Percentiles rank a stretch among this genome's conserved stretches.
Conservation (phyloP, 2,113 vertebrate genomes). For the Sylvietta virens region DNA sequence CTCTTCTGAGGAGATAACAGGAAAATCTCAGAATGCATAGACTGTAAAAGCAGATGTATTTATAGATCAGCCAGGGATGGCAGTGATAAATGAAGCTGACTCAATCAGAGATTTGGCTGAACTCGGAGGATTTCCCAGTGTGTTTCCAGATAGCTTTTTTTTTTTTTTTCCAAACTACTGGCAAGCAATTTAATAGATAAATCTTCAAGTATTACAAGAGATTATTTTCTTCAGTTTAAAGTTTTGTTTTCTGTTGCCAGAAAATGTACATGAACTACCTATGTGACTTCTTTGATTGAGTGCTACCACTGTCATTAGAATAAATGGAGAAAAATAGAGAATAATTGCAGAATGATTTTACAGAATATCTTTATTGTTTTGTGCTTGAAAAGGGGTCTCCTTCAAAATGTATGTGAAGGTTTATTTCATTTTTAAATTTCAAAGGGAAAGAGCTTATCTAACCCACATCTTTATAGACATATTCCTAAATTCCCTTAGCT, state of each 20-base stretch:
- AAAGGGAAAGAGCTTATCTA: not conserved
- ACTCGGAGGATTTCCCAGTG: not conserved
- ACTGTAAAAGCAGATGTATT: slow-evolving; percentile 7
- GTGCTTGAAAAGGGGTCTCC: not conserved
- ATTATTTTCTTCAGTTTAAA: not conserved
- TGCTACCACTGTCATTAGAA: not conserved
- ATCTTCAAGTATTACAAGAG: not conserved
- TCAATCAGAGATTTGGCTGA: not conserved
- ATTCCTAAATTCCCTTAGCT: not conserved
- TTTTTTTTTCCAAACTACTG: not conserved
- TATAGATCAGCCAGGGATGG: not conserved
- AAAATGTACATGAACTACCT: not conserved
- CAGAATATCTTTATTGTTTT: not conserved
- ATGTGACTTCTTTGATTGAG: not conserved
- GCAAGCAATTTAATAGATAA: not conserved
- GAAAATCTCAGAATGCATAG: not conserved
- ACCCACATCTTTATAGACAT: not conserved
- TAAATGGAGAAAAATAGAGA: not conserved
- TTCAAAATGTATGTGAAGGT: not conserved
- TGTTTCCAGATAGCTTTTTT: not conserved
- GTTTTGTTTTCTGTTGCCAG: not conserved
- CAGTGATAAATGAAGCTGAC: not conserved
- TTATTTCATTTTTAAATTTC: not conserved
- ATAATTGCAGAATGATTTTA: not conserved
- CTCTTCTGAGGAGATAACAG: not conserved